A percentile compares a stretch with the other conserved stretches of the same genome.
Conservation (phyloP, 2,888 invertebrate species). For the Watsonalla cultraria region DNA sequence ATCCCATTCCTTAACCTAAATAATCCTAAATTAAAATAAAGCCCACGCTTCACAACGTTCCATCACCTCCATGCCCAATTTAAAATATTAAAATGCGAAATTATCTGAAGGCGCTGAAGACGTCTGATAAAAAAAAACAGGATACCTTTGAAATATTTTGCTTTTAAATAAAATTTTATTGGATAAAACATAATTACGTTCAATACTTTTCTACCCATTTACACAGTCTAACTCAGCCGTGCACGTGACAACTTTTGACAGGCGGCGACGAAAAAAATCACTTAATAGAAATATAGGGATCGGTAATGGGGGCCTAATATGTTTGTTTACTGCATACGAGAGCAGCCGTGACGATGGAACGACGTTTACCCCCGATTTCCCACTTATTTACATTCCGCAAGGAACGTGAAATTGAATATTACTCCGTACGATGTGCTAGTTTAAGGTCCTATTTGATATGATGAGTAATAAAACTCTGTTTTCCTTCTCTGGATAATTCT, state of each 20-base stretch:
- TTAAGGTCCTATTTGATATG: background rate
- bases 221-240: conserved; percentile 3
- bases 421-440: background rate
- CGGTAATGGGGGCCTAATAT: conserved; percentile 40
- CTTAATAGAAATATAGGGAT: conserved; percentile 27
- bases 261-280: conserved; percentile 22
- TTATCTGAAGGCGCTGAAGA: too few relatives aligned
- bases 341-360: conserved; percentile 22
- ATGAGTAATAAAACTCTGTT: background rate
- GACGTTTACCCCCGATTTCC: conserved; percentile 41
- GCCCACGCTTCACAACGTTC: too few relatives aligned
- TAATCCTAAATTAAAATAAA: too few relatives aligned
- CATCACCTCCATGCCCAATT: too few relatives aligned
- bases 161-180: too few relatives aligned
- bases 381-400: conserved; percentile 42
- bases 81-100: too few relatives aligned
- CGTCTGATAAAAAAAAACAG: too few relatives aligned
- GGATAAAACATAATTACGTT: too few relatives aligned
- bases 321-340: conserved; percentile 52
- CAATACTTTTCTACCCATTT: too few relatives aligned
- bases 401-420: background rate
- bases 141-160: too few relatives aligned
- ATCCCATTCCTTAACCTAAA: too few relatives aligned
- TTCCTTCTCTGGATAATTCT: too few relatives aligned
- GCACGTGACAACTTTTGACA: conserved; percentile 21